Base-by-base conservation (phyloP, 2,888 invertebrate species). In the Ischnus inquisitorius region DNA sequence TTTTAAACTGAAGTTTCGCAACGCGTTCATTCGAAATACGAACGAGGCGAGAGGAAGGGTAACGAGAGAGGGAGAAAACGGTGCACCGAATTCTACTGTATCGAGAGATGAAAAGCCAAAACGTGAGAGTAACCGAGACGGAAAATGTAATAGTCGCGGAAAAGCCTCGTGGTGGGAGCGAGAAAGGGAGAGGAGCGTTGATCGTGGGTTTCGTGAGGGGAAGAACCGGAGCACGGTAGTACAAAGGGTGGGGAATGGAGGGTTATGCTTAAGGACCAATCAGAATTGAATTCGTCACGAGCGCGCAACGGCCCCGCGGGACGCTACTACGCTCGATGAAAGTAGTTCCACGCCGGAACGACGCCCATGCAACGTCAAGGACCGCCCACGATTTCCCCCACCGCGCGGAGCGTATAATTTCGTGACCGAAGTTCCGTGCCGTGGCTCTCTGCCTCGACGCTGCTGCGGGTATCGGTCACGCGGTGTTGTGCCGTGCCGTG, bases 221-320 rank as follows among this genome's bases (percentile, higher is more conserved):
- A 89, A 89, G 88, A 88, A 89, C 89, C 89, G 85, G 57, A 75
- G 60, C 81, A 62, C 78, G 48, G 65, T 51, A 19, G 34, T 10
- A 25, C 16, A 65, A 84, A 75, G 88, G 89, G 89, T 88, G 89
- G 89, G 87, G 90, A 90, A 91, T 90, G 92, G 93, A 92, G 92
- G 93, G 92, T 90, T 92, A 91, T 93, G 94, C 93, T 94, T 93
- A 92, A 93, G 94, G 94, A 94, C 95, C 95, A 95, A 95, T 95
- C 93, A 94, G 95, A 94, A 94, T 94, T 93, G 94, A 94, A 95
- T 95, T 95, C 95, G 95, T 95, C 94, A 94, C 94, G 94, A 93
- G 90, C 89, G 91, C 82, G 84, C 84, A 82, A 75, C 79, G 84
- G 84, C 79, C 79, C 92, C 93, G 93, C 89, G 90, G 88, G 87